Evolutionary conservation across 2,113 vertebrate species (phyloP).

Genomic region (Synodontis membranacea): DNA sequence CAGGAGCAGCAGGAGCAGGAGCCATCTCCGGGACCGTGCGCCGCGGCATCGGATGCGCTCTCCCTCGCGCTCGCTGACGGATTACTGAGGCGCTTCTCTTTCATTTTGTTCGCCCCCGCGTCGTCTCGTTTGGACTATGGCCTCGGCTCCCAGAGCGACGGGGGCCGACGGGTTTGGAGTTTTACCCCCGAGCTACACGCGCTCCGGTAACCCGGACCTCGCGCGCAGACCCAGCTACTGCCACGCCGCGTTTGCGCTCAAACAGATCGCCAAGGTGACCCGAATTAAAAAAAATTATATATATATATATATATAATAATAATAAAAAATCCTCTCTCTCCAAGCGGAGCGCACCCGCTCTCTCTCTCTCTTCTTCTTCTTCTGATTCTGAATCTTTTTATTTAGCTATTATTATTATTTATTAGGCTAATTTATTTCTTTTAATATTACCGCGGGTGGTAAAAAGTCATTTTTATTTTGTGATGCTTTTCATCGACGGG

Average conservation of each 20-base stretch:
- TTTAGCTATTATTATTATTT: too few relatives aligned
- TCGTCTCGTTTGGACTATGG: conserved; percentile 77
- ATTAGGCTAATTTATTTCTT: too few relatives aligned
- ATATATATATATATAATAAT: too few relatives aligned
- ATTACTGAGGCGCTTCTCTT: conserved; percentile 68
- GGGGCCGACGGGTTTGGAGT: conserved; percentile 77
- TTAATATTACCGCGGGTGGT: too few relatives aligned
- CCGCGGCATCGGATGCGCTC: conserved; percentile 75
- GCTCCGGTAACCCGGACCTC: conserved; percentile 72
- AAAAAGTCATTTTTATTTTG: background rate
- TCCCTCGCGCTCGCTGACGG: conserved; percentile 63
- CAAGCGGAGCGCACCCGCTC: conserved; percentile 12
- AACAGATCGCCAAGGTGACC: conserved; percentile 84
- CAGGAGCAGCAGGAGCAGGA: too few relatives aligned
- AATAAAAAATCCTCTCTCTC: too few relatives aligned
- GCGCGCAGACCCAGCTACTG: conserved; percentile 81
- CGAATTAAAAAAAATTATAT: too few relatives aligned
- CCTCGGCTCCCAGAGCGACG: conserved; percentile 78
- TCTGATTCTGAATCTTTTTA: too few relatives aligned
- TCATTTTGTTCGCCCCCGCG: conserved; percentile 59
- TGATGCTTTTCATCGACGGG: background rate
- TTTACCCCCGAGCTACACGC: conserved; percentile 78
- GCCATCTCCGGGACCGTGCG: conserved; percentile 59
- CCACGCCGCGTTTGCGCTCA: conserved; percentile 82
- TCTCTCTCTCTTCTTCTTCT: too few relatives aligned